Percentiles rank a stretch among this genome's conserved stretches.
Conservation (phyloP, 2,113 vertebrate species). For the Hystrix brachyura region DNA sequence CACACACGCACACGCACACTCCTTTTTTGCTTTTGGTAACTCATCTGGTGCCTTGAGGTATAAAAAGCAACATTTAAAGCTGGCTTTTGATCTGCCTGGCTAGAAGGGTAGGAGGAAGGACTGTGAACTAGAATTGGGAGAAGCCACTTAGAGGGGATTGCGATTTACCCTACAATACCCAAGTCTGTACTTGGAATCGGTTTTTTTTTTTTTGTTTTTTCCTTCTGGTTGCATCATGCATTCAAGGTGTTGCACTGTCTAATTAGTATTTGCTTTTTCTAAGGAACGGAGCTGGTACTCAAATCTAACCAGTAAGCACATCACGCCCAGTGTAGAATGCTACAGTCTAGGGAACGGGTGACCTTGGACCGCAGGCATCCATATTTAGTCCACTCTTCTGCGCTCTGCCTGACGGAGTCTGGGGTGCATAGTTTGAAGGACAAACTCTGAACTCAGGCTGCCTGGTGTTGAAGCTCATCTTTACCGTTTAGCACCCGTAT, state of each 20-base stretch:
- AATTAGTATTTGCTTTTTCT: background rate
- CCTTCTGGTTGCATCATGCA: background rate
- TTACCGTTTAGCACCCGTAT: background rate
- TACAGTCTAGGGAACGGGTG: background rate
- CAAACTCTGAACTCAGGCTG: background rate
- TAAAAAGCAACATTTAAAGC: background rate
- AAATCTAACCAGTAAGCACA: background rate
- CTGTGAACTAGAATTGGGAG: background rate
- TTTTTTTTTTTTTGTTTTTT: background rate
- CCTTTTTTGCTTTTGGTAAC: background rate
- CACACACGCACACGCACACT: too few species aligned
- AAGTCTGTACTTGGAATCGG: background rate
- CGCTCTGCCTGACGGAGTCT: background rate
- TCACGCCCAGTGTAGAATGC: background rate
- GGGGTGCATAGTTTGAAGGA: background rate
- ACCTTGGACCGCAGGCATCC: background rate
- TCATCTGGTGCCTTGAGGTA: background rate
- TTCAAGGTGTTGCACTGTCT: background rate
- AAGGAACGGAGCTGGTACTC: background rate
- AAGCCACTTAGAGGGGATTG: background rate
- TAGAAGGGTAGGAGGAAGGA: background rate
- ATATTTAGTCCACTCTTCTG: background rate
- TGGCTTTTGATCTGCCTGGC: background rate
- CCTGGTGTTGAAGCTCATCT: background rate
- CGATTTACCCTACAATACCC: background rate